phyloP scores from a whole-genome alignment of 2,888 invertebrate genomes.

The Syrphus vitripennis region DNA sequence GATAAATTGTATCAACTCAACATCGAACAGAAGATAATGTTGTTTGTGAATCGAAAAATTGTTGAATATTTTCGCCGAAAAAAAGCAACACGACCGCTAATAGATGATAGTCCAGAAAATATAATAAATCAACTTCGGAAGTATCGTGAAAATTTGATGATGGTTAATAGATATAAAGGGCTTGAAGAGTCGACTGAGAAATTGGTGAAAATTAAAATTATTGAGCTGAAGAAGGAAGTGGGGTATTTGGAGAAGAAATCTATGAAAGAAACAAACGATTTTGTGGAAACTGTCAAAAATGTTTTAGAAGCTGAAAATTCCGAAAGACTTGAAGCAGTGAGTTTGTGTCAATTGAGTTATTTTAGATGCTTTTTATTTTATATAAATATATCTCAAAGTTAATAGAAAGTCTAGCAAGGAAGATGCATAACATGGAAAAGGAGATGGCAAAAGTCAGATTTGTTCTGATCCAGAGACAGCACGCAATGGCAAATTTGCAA shows the following conservation, averaged over 20 bases:
- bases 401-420: conserved; percentile 65
- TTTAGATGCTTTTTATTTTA: background rate
- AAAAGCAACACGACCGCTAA: conserved; percentile 73
- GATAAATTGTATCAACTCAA: conserved; percentile 7
- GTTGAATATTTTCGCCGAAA: conserved; percentile 75
- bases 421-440: conserved; percentile 73
- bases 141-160: conserved; percentile 59
- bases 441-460: conserved; percentile 75
- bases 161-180: conserved; percentile 72
- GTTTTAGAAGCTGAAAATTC: conserved; percentile 30
- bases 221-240: conserved; percentile 24
- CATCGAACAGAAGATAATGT: conserved; percentile 59
- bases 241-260: conserved; percentile 40
- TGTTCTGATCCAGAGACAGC: conserved; percentile 74
- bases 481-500: conserved; percentile 72
- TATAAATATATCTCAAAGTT: conserved; percentile 51
- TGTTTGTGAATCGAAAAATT: conserved; percentile 73
- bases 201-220: conserved; percentile 15
- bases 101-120: conserved; percentile 66
- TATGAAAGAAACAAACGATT: background rate
- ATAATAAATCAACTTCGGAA: conserved; percentile 41
- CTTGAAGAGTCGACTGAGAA: conserved; percentile 43
- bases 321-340: conserved; percentile 64
- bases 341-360: background rate
- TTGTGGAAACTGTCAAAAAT: background rate